Evolutionary conservation across 2,113 vertebrate genomes (phyloP).

Genomic region (Ceyx cyanopectus): DNA sequence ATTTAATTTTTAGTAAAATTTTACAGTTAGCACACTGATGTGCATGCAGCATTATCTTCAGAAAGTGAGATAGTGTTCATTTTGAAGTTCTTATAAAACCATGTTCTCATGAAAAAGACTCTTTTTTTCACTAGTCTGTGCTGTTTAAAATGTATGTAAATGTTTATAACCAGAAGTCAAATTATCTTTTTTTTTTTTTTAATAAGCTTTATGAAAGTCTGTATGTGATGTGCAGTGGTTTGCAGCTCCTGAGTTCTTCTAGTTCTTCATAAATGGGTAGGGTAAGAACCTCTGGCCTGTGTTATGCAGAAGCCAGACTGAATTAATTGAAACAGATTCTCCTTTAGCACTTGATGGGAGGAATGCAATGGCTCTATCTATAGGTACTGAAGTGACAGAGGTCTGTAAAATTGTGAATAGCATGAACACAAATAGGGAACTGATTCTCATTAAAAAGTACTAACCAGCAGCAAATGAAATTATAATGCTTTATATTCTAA

Average conservation of each 20-base stretch:
- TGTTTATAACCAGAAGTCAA: not conserved
- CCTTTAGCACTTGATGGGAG: not conserved
- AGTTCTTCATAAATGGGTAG: not conserved
- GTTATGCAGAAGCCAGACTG: not conserved
- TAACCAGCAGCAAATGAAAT: not conserved
- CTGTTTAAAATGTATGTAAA: not conserved
- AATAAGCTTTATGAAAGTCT: not conserved
- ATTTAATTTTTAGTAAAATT: conserved; percentile 26
- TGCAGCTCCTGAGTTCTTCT: not conserved
- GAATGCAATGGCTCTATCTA: not conserved
- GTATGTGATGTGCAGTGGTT: not conserved
- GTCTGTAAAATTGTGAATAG: not conserved
- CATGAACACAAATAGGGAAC: not conserved
- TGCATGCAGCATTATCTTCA: not conserved
- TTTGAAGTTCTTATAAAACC: conserved; percentile 3
- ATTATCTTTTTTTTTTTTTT: not conserved
- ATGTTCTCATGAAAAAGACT: not conserved
- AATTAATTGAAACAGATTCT: not conserved
- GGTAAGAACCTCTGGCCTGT: not conserved
- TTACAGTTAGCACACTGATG: not conserved
- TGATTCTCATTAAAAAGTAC: not conserved
- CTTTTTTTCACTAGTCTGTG: not conserved
- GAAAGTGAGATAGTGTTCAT: not conserved
- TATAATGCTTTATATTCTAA: not conserved
- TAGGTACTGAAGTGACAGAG: not conserved